Base-by-base conservation (phyloP, 2,797 vertebrate genomes). In the Fratercula arctica region DNA sequence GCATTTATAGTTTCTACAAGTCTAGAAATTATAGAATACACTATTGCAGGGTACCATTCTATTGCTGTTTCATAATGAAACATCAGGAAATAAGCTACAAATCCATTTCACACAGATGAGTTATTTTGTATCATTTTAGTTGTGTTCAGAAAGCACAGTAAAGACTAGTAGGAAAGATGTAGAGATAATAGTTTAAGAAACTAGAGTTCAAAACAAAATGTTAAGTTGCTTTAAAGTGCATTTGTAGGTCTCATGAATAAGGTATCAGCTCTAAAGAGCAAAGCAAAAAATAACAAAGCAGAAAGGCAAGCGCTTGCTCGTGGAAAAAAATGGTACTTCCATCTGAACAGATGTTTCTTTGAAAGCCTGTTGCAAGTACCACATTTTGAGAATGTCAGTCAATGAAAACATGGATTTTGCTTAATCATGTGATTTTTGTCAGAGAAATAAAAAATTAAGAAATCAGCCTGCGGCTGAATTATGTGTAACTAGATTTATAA, bases 161-260 rank as follows among this genome's bases (percentile, higher is more conserved):
- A 87, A 74, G 21, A 45, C 6, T 48, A 9, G 10, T 74, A 85
- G 39, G 39, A 85, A 91, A 95, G 31, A 70, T 23, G 5, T 37
- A 53, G 48, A 94, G 57, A 78, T 53, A 61, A 21, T 68, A 64
- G 39, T 60, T 70, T 78, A 59, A 77, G 51, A 16, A 79, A 76
- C 13, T n/a, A n/a, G 15, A 82, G 19, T 81, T 80, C 29, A 73
- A 91, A 86, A 9, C 13, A 83, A 88, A 83, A 78, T 41, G 15
- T 37, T 77, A 60, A 88, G 31, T 85, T 87, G 19, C 51, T 82
- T 86, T 89, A 76, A 87, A 96, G 9, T 43, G 17, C 69, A 77
- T 79, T 74, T 87, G 35, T 37, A 80, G 46, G 56, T 86, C 17
- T 87, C 45, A 93, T 51, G 46, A 91, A 88, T 93, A 91, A 91